A percentile compares a stretch with the other conserved stretches of the same genome.
phyloP scores from a whole-genome alignment of 2,797 vertebrate genomes.

The Basileuterus tristriatus region DNA sequence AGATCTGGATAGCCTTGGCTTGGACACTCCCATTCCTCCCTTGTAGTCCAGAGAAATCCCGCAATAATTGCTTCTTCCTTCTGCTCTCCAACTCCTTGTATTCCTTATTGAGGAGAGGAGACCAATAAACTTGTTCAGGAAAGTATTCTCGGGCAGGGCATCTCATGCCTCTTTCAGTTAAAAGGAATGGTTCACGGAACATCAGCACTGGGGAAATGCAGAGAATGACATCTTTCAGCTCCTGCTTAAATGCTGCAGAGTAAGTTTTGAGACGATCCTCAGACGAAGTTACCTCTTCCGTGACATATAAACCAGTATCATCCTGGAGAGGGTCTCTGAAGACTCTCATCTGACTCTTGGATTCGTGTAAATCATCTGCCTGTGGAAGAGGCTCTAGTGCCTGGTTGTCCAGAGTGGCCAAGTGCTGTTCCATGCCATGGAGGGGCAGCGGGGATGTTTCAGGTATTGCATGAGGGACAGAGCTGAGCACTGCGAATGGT shows the following conservation, averaged over 20 bases:
- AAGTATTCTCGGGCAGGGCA: slow-evolving; percentile 96
- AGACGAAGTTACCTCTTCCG: slow-evolving; percentile 87
- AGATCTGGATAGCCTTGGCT: slow-evolving; percentile 77
- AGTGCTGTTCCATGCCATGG: slow-evolving; percentile 66
- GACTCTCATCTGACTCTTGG: slow-evolving; percentile 74
- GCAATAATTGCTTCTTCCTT: slow-evolving; percentile 89
- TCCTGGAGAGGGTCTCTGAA: slow-evolving; percentile 97
- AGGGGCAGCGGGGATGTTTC: slow-evolving; percentile 68
- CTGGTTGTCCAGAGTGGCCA: slow-evolving; percentile 49
- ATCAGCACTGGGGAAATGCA: slow-evolving; percentile 93
- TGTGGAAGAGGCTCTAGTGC: slow-evolving; percentile 60
- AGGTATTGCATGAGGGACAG: slow-evolving; percentile 77
- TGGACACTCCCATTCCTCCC: slow-evolving; percentile 80
- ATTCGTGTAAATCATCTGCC: slow-evolving; percentile 66
- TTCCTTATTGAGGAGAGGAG: slow-evolving; percentile 93
- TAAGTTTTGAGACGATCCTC: slow-evolving; percentile 92
- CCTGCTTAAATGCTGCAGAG: slow-evolving; percentile 90
- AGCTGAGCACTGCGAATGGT: slow-evolving; percentile 53
- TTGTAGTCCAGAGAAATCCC: slow-evolving; percentile 82
- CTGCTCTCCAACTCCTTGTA: slow-evolving; percentile 89
- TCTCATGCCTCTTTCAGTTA: slow-evolving; percentile 86
- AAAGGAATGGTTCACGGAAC: slow-evolving; percentile 91
- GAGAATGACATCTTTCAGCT: slow-evolving; percentile 94
- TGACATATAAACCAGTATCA: slow-evolving; percentile 91
- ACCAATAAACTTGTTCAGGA: slow-evolving; percentile 91